Base-by-base conservation (phyloP, 2,797 vertebrate species). In the Lophius americanus region DNA sequence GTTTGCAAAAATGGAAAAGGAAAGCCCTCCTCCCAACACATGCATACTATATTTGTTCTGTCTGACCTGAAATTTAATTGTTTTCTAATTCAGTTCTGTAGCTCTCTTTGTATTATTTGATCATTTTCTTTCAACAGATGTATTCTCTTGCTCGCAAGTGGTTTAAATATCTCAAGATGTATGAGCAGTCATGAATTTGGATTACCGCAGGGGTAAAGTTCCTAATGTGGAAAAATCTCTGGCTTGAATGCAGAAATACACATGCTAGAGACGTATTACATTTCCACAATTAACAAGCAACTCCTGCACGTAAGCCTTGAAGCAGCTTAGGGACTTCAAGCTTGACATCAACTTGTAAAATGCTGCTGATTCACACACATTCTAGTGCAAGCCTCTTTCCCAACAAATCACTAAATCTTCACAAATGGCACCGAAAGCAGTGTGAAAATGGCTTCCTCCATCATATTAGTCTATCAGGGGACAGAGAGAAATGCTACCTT, bases 311-410 rank as follows among this genome's bases (percentile, higher is more conserved):
- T 56, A 43, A 72, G 72, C 59, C 60, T 4, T 23, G 33, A 52
- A 61, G 58, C 42, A 49, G 60, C 49, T 76, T 51, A 68, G 50
- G n/a, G 56, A 58, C 81, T 80, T 73, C 77, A 69, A 61, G 88
- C 69, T 73, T 93, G 92, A 94, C 79, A 86, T 94, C 91, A 94
- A 86, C 76, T 66, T 58, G 78, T 75, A 80, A 87, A 88, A 88
- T 79, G 85, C 81, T 89, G 91, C 91, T 93, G 92, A 94, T 88
- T 95, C 93, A 93, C 82, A 85, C 78, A 78, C 79, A 84, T 67
- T 67, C 72, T 92, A 84, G 88, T 88, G 89, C 92, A 93, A 94
- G 88, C 86, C 74, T 84, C 91, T 85, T 75, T 56, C 57, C 70
- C 56, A 35, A 60, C 70, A 73, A 84, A 89, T 92, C 89, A 82